Base-by-base conservation (phyloP, 30 jellyfish, hydroid and myxozoan species). In the Hydractinia echinata region DNA sequence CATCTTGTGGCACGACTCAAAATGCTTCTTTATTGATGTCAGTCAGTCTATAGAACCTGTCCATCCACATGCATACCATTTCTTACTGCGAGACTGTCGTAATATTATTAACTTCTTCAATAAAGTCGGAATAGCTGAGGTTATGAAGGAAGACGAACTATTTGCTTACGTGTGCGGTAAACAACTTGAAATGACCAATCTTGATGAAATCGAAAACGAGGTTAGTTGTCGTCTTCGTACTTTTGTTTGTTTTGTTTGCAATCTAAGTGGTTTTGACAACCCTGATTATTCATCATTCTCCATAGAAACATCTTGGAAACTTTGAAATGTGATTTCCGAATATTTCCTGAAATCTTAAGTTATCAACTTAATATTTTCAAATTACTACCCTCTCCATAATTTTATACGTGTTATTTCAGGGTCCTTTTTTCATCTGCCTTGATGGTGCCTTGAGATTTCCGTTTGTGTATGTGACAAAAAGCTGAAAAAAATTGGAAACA, bases 1-100 rank as follows among this genome's bases (percentile, higher is more conserved):
- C 82, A 76, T 92, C 79, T 82, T 92, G 13, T 92, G 98, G 98
- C 96, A 92, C 61, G 87, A 92, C 5, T 84, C 88, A 44, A 77
- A 83, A 76, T 81, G 94, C 14, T 92, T 91, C 90, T 51, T 92
- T 72, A 92, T 92, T 30, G 98, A 92, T 66, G 98, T 92, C 73
- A 86, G 96, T 81, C 98, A 92, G 64, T 92, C 98, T 62, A 81
- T 92, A 8, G 95, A 85, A 76, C 98, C 98, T 48, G 78, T 80
- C 4, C 98, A 92, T 79, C 98, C 98, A 48, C 87, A 87, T 30
- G 98, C 96, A 0, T 67, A 79, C 11, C 96, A 92, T 60, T 92
- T 92, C 77, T 84, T 92, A 4, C 83, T 82, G 18, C 83, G 98
- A 18, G 98, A 92, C 72, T 92, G 98, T 81, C 64, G 69, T 39